Evolutionary conservation across 1,140 invertebrate genomes (phyloP).

Genomic region (Myzus persicae): DNA sequence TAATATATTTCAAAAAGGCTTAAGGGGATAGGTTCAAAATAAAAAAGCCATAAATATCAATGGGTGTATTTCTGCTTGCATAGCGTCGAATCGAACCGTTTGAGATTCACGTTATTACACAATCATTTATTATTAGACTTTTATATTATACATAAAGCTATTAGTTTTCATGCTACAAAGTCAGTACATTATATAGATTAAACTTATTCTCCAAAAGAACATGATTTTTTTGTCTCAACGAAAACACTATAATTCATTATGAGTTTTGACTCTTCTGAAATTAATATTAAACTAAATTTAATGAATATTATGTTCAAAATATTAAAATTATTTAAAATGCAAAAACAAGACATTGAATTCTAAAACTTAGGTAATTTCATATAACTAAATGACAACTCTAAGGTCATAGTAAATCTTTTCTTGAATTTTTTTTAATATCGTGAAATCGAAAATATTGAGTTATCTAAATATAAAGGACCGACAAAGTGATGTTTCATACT

Average conservation of each 20-base stretch:
- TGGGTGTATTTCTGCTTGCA: not conserved
- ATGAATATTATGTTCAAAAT: not conserved
- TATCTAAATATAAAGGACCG: slow-evolving; percentile 3
- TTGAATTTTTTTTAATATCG: not conserved
- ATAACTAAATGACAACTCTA: not conserved
- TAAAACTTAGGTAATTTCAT: not conserved
- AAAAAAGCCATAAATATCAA: slow-evolving; percentile 6
- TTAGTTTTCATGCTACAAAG: not conserved
- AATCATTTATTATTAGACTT: slow-evolving; percentile 4
- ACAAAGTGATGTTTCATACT: not conserved
- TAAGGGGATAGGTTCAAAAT: not conserved
- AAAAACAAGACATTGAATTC: not conserved
- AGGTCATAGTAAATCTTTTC: not conserved
- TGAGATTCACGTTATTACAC: too few species aligned
- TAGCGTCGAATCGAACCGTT: not conserved
- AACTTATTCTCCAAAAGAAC: not conserved
- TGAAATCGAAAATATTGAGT: not conserved
- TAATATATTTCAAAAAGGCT: slow-evolving; percentile 1
- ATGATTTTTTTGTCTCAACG: not conserved
- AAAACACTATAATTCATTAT: not conserved
- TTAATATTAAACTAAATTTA: too few species aligned
- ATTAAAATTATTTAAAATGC: not conserved
- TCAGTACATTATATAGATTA: not conserved
- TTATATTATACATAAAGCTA: too few species aligned
- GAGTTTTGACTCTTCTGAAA: not conserved